Conservation (phyloP, 2,888 invertebrate species). For the Andricus curvator region DNA sequence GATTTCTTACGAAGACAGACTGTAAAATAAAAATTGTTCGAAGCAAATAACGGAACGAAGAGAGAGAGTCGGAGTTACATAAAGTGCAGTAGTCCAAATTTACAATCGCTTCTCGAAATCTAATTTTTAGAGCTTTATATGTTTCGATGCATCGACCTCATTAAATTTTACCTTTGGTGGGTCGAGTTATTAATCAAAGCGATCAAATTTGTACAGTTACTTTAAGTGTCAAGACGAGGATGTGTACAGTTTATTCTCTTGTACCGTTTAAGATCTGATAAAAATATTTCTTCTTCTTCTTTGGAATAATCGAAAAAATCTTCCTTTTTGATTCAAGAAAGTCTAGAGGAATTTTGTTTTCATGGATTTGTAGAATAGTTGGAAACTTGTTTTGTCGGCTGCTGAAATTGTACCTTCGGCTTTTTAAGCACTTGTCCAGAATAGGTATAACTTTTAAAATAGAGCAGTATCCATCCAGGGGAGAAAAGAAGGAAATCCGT, state of each 20-base stretch:
- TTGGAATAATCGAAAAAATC: neutral
- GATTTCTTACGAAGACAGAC: slow-evolving; percentile 22
- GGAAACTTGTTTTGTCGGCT: slow-evolving; percentile 4
- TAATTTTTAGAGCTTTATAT: neutral
- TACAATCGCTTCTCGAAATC: neutral
- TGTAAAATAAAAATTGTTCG: slow-evolving; percentile 33
- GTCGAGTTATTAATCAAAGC: slow-evolving; percentile 2
- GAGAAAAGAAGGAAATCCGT: slow-evolving; percentile 19
- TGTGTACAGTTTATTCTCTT: slow-evolving; percentile 22
- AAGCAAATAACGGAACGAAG: slow-evolving; percentile 12
- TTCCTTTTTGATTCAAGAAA: neutral
- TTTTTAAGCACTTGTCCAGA: slow-evolving; percentile 38
- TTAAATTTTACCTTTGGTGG: slow-evolving; percentile 4
- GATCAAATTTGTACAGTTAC: slow-evolving; percentile 35
- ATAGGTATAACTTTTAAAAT: slow-evolving; percentile 28
- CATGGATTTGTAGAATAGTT: slow-evolving; percentile 5
- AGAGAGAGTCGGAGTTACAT: slow-evolving; percentile 3
- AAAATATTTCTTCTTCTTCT: neutral
- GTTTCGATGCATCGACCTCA: slow-evolving; percentile 4
- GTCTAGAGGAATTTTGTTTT: neutral
- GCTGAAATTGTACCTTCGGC: slow-evolving; percentile 22
- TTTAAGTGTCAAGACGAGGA: slow-evolving; percentile 22
- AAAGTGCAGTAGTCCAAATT: neutral
- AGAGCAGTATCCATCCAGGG: slow-evolving; percentile 34
- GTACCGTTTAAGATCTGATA: neutral